Conservation (phyloP, 1,140 invertebrate species). For the Drosophila kanapiae region DNA sequence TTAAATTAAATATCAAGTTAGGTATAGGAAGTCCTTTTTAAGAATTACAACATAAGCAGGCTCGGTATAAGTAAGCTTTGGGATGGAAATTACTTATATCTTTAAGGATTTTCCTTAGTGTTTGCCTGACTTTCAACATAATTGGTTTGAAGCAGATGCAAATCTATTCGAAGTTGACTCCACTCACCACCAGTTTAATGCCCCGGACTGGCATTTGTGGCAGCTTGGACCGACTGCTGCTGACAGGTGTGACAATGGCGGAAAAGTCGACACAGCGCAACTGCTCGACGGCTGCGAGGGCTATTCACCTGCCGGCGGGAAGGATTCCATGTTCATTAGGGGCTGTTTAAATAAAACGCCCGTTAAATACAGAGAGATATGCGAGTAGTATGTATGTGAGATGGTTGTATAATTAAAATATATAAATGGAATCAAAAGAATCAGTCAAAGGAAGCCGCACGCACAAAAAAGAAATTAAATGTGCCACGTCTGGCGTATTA, state of each 20-base stretch:
- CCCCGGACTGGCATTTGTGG: constrained; percentile 30
- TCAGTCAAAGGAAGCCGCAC: constrained; percentile 26
- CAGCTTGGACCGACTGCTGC: constrained; percentile 29
- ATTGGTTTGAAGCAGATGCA: constrained; percentile 26
- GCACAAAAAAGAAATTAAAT: constrained; percentile 61
- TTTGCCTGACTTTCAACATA: background rate
- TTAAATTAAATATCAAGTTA: no score
- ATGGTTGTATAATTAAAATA: constrained; percentile 51
- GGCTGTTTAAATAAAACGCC: constrained; percentile 31
- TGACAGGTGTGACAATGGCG: constrained; percentile 46
- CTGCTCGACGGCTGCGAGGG: constrained; percentile 15
- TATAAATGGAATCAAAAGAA: constrained; percentile 39
- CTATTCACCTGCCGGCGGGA: constrained; percentile 16
- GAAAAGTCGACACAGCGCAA: constrained; percentile 14
- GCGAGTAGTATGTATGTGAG: constrained; percentile 16
- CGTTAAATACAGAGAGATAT: constrained; percentile 11
- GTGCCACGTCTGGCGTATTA: constrained; percentile 67
- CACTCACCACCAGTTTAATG: constrained; percentile 11
- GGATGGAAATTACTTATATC: no score
- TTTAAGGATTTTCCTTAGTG: background rate
- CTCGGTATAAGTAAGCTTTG: no score
- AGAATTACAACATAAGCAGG: no score
- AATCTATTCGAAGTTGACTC: constrained; percentile 6
- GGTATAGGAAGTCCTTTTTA: no score
- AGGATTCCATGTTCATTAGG: constrained; percentile 27